phyloP scores from a whole-genome alignment of 1,140 invertebrate genomes.

The Drosophila melanica region DNA sequence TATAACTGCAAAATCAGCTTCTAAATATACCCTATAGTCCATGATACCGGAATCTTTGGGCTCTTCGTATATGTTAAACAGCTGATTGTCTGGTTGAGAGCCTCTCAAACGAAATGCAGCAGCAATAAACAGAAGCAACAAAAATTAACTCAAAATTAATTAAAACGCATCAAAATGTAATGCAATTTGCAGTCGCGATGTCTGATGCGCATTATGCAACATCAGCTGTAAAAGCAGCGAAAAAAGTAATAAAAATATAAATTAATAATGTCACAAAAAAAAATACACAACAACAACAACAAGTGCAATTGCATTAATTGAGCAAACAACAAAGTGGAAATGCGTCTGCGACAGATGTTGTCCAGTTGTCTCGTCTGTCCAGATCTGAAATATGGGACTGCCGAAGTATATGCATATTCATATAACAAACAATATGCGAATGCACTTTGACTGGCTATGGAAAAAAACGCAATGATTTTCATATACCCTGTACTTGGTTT shows the following conservation, averaged over 20 bases:
- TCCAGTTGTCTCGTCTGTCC: conserved; percentile 3
- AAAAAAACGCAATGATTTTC: neutral
- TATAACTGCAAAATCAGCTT: too few species aligned
- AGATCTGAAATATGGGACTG: conserved; percentile 10
- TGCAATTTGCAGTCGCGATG: conserved; percentile 63
- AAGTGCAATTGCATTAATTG: conserved; percentile 79
- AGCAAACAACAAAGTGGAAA: conserved; percentile 81
- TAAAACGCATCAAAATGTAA: conserved; percentile 80
- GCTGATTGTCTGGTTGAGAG: conserved; percentile 11
- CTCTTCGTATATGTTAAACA: neutral
- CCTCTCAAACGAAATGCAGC: conserved; percentile 16
- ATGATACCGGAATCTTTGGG: too few species aligned
- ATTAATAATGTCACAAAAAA: conserved; percentile 79
- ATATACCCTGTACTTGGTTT: conserved; percentile 15
- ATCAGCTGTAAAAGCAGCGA: conserved; percentile 49
- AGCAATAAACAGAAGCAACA: conserved; percentile 33
- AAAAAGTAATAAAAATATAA: conserved; percentile 81
- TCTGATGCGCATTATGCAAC: conserved; percentile 53
- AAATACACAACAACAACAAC: conserved; percentile 45
- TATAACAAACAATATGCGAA: conserved; percentile 34
- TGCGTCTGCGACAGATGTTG: conserved; percentile 63
- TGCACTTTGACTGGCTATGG: conserved; percentile 24
- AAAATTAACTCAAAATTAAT: conserved; percentile 80
- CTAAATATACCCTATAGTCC: too few species aligned
- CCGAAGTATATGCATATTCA: conserved; percentile 36